Percentiles rank a stretch among this genome's conserved stretches.
These are phyloP conservation scores for Montipora efflorescens DNA, from an alignment of 64 coral and sea anemone species.

Conservation along the genomic window DNA sequence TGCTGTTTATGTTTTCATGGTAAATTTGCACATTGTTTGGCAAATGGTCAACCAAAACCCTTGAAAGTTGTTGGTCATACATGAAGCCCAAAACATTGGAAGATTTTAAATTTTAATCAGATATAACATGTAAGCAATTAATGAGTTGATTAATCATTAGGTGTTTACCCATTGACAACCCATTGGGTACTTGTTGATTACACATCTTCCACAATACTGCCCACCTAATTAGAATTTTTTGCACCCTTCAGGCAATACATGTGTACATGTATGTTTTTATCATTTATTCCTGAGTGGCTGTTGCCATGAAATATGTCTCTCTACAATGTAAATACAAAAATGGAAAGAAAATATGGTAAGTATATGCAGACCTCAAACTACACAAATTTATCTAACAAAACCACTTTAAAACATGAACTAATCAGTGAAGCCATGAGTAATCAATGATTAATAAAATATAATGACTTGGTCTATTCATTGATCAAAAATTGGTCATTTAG, in stretches of 20 bases:
- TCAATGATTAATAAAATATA: neutral
- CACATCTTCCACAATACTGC: constrained; percentile 4
- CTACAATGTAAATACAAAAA: neutral
- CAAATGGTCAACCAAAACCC: too few species aligned
- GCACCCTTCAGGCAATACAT: neutral
- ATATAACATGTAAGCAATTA: too few species aligned
- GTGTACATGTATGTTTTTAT: neutral
- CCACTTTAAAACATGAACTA: too few species aligned
- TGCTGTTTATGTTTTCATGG: too few species aligned
- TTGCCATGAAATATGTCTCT: constrained; percentile 1
- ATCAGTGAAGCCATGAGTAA: constrained; percentile 1
- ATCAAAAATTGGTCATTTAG: neutral
- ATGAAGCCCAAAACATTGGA: too few species aligned
- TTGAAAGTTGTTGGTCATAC: too few species aligned
- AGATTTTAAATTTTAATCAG: too few species aligned
- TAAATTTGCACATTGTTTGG: too few species aligned
- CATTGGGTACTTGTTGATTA: neutral
- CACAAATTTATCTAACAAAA: too few species aligned
- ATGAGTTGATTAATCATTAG: too few species aligned
- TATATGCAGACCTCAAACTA: too few species aligned
- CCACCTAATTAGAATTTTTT: constrained; percentile 2
- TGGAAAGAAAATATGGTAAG: neutral
- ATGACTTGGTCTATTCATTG: constrained; percentile 5
- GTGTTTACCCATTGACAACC: neutral
- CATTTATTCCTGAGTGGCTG: neutral